Evolutionary conservation across 30 jellyfish, hydroid and myxozoan genomes (phyloP).

Genomic region (Sanderia malayensis): DNA sequence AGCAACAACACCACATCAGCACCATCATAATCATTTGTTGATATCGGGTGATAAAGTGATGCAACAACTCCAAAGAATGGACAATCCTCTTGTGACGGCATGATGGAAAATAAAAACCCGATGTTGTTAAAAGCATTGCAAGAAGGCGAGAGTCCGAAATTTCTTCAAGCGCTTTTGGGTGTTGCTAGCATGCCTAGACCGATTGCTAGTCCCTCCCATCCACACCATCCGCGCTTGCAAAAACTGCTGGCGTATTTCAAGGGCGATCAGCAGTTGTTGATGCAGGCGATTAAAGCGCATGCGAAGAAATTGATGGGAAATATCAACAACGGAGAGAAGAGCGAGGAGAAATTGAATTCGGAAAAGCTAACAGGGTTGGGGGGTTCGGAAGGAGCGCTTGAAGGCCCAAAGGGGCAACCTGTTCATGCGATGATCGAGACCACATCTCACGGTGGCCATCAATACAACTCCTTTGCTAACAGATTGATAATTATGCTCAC

Average conservation of each 20-base stretch:
- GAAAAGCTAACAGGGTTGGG: too few species aligned
- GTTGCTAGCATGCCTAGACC: conserved; percentile 13
- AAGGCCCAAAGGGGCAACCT: conserved; percentile 44
- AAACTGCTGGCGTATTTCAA: conserved; percentile 48
- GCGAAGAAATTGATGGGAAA: conserved; percentile 36
- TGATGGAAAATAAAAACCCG: conserved; percentile 54
- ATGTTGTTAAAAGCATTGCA: conserved; percentile 25
- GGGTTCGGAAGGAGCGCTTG: conserved; percentile 36
- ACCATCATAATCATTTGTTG: conserved; percentile 15
- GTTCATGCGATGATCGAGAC: conserved; percentile 11
- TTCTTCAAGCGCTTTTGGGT: conserved; percentile 30
- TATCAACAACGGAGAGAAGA: conserved; percentile 15
- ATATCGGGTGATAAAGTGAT: conserved; percentile 38
- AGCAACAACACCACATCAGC: conserved; percentile 20
- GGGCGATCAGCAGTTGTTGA: conserved; percentile 32
- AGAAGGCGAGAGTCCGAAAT: conserved; percentile 58
- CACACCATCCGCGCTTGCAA: not conserved
- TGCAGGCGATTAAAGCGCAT: conserved; percentile 42
- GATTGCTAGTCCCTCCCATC: not conserved
- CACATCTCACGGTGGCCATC: too few species aligned
- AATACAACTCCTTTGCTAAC: too few species aligned
- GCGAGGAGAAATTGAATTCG: conserved; percentile 33
- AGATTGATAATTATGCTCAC: too few species aligned
- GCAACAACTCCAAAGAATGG: conserved; percentile 26
- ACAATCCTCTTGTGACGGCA: conserved; percentile 37